phyloP scores from a whole-genome alignment of 2,113 vertebrate species.

The Rattus rattus region DNA sequence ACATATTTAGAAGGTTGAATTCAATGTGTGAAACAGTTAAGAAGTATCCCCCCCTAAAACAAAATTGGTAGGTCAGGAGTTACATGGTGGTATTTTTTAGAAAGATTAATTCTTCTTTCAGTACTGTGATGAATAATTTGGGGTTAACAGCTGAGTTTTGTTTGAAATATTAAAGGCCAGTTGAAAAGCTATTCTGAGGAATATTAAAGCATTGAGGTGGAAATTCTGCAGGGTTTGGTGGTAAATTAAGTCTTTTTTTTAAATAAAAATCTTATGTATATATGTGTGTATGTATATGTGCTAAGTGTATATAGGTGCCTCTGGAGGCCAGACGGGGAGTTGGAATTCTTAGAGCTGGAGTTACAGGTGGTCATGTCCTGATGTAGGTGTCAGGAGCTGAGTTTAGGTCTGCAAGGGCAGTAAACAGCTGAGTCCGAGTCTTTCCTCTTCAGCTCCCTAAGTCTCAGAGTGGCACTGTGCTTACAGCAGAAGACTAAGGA shows the following conservation, averaged over 20 bases:
- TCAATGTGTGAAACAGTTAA: neutral
- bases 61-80: neutral
- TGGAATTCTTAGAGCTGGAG: neutral
- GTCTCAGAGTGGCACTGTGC: conserved; percentile 8
- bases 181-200: conserved; percentile 15
- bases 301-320: neutral
- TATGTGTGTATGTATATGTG: neutral
- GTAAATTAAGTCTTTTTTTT: neutral
- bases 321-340: neutral
- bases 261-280: neutral
- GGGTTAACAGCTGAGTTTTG: neutral
- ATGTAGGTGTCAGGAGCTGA: neutral
- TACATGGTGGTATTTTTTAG: conserved; percentile 27
- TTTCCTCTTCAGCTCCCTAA: neutral
- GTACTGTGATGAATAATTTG: conserved; percentile 47
- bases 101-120: neutral
- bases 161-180: conserved; percentile 35
- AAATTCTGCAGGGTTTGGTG: conserved; percentile 31
- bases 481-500: conserved; percentile 14
- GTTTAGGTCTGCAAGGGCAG: neutral
- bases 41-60: neutral
- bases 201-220: neutral
- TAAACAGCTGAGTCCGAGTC: neutral
- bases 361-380: neutral
- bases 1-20: conserved; percentile 46